phyloP scores from a whole-genome alignment of 2,113 vertebrate species.

The Lepisosteus osseus region DNA sequence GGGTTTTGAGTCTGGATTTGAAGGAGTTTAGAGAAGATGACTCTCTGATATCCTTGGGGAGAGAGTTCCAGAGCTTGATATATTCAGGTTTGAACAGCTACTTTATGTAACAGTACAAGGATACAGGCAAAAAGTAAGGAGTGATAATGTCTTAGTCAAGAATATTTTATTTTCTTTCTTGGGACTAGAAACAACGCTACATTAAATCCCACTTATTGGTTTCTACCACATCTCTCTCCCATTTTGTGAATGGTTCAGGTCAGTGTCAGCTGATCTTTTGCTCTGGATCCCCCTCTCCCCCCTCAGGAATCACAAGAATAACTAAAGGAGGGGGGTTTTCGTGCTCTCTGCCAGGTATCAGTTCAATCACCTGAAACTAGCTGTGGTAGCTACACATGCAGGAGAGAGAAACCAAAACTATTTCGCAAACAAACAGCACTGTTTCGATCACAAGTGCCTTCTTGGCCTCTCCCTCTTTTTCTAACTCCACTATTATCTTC shows the following conservation, averaged over 20 bases:
- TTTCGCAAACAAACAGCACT: conserved; percentile 16
- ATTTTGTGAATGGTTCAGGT: not conserved
- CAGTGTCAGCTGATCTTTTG: not conserved
- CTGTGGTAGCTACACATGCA: conserved; percentile 37
- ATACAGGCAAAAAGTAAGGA: too few relatives aligned
- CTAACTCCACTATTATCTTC: conserved; percentile 8
- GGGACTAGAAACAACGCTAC: too few relatives aligned
- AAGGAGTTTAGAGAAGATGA: too few relatives aligned
- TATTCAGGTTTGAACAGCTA: too few relatives aligned
- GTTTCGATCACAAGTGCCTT: not conserved
- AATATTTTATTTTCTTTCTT: too few relatives aligned
- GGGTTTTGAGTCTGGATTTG: too few relatives aligned
- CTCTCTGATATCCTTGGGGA: too few relatives aligned
- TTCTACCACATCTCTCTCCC: not conserved
- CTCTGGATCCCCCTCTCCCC: not conserved
- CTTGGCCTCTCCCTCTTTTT: not conserved
- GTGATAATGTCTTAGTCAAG: too few relatives aligned
- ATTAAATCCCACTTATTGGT: too few relatives aligned
- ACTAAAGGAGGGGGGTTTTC: conserved; percentile 41
- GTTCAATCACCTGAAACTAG: conserved; percentile 53
- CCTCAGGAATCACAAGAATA: not conserved
- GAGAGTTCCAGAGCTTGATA: too few relatives aligned
- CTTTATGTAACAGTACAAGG: too few relatives aligned
- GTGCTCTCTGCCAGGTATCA: conserved; percentile 45
- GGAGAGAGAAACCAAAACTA: not conserved